phyloP scores from a whole-genome alignment of 2,888 invertebrate species.

The Drosophila sordidula region DNA sequence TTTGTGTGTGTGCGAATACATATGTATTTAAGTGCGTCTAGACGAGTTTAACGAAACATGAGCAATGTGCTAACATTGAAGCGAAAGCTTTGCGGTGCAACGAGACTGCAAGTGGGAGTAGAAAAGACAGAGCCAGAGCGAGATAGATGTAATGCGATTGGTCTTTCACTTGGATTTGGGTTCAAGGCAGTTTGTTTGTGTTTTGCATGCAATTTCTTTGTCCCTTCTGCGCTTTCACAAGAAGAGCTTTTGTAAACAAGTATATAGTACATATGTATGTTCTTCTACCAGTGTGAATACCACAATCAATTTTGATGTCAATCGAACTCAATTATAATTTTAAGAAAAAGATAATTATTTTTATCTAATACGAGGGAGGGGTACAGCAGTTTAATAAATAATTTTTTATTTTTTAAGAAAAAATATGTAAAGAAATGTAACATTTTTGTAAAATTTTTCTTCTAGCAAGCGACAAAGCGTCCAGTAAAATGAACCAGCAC shows the following conservation, averaged over 20 bases:
- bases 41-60: conserved; percentile 64
- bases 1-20: conserved; percentile 4
- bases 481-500: too few species aligned
- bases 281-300: background rate
- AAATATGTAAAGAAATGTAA: too few species aligned
- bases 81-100: conserved; percentile 56
- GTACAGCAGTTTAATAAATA: too few species aligned
- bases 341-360: too few species aligned
- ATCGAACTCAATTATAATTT: too few species aligned
- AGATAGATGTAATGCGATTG: conserved; percentile 11
- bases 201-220: conserved; percentile 15
- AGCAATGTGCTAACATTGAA: conserved; percentile 56
- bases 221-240: conserved; percentile 12
- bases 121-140: conserved; percentile 13
- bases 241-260: background rate
- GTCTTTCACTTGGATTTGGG: conserved; percentile 15
- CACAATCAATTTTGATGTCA: background rate
- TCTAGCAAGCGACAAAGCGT: too few species aligned
- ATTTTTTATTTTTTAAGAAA: too few species aligned
- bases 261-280: background rate
- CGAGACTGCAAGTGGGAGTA: conserved; percentile 9
- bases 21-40: conserved; percentile 36
- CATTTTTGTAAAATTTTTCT: too few species aligned
- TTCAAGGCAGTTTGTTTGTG: conserved; percentile 43
- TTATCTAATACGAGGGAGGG: too few species aligned